Base-by-base conservation (phyloP, 2,797 vertebrate genomes). In the Halcyon chelicuti region DNA sequence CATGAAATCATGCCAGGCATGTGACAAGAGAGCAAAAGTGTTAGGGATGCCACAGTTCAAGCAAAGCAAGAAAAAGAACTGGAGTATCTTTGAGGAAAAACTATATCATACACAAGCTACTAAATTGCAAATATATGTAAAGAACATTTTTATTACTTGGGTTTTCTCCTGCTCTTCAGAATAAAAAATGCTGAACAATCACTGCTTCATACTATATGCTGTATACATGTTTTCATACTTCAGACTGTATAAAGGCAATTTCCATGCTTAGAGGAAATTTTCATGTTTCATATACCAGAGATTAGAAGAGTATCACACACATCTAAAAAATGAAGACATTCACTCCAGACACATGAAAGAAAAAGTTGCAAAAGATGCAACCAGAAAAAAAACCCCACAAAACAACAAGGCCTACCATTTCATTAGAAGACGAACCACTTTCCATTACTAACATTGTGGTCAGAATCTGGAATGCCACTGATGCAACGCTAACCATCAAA, bases 401-500 rank as follows among this genome's bases (percentile, higher is more conserved):
- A 86, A 80, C 40, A 37, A 67, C 61, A 52, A 44, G 20, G 8
- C 57, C 65, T 77, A 58, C 54, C 58, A 92, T 92, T 96, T 97
- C 93, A 94, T 96, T 94, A 96, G 77, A 90, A 94, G 93, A 95
- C 90, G 92, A 97, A 97, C 94, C 94, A 97, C 96, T 97, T 97
- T 97, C 95, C 94, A 96, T 95, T 96, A 96, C 96, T 96, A 96
- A 96, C 78, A 23, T 62, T 96, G 96, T 94, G 96, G 96, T 96
- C 95, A 96, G 92, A 94, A 91, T 94, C 91, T 96, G 94, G 96
- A 96, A 97, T 96, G 94, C 65, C 96, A 96, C 94, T 97, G 96
- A 96, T 96, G 96, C 96, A 97, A 97, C 20, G 49, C 94, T 96
- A 96, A 96, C 96, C 96, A 97, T 96, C 95, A 96, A 96, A 96